Evolutionary conservation across 2,797 vertebrate genomes (phyloP), one percentile per base, ranked within the genome.

Genomic region (Chromobotia macracanthus): DNA sequence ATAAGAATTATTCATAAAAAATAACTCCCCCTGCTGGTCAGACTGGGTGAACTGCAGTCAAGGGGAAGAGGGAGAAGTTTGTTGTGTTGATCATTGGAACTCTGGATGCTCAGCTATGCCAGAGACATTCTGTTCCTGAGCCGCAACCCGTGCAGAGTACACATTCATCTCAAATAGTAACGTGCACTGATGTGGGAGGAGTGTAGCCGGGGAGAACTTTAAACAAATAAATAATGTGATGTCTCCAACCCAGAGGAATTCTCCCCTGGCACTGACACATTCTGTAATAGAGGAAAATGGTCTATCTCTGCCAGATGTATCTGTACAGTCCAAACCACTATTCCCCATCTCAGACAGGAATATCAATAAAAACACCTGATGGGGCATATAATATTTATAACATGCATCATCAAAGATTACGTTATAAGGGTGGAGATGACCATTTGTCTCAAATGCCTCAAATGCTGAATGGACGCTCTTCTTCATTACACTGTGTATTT

Each of bases 241-340:
- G 94, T 93, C 92, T 95, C 93, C 93, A 94, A 90, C 92, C 95
- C 95, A 79, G 95, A 96, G 95, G 95, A 96, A 97, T 96, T 94
- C 91, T 93, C 88, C 90, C 92, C 91, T 95, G 95, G 95, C 95
- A 94, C 89, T 73, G 82, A 82, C 90, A 89, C 91, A 89, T 82
- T 90, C 93, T 93, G 92, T 89, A 92, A 91, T 90, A 91, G 91
- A 90, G 93, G 90, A 94, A 94, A 91, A 93, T 92, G 91, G 91
- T 91, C 93, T 93, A 95, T 96, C 94, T 91, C 93, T 94, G 92
- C 94, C 95, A 96, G 95, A 96, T 95, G 95, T 94, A 91, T 90
- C 90, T 87, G 87, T 89, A 13, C 86, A 88, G 87, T 72, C 67
- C 48, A 79, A 69, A 71, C 76, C 67, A 28, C 72, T 65, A 44